These are phyloP conservation scores for Lethenteron reissneri DNA, from an alignment of 2,113 vertebrate genomes.

Conservation along the genomic window DNA sequence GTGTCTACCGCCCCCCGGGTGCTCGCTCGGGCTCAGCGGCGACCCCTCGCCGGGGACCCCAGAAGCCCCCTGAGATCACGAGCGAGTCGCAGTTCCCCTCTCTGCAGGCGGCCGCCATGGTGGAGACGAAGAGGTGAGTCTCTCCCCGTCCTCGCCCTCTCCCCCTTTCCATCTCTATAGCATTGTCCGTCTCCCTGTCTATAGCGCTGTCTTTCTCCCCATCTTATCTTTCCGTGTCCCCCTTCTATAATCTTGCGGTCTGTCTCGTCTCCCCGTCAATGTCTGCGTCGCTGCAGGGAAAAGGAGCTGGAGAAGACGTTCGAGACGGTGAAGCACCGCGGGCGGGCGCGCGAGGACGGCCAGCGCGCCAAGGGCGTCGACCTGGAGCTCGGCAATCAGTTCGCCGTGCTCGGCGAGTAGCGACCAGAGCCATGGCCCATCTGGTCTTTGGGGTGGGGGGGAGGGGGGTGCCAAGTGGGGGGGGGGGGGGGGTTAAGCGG, in stretches of 20 bases:
- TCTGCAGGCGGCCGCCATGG: slow-evolving; percentile 65
- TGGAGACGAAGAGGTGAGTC: slow-evolving; percentile 79
- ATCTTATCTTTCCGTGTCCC: not conserved
- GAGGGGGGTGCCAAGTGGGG: too few species aligned
- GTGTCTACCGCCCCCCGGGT: slow-evolving; percentile 80
- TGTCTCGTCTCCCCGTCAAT: slow-evolving; percentile 42
- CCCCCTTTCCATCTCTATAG: not conserved
- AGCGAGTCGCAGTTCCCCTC: slow-evolving; percentile 84
- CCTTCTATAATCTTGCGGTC: slow-evolving; percentile 12
- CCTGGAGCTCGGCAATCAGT: slow-evolving; percentile 93
- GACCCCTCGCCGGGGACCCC: slow-evolving; percentile 28
- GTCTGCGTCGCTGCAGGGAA: slow-evolving; percentile 38
- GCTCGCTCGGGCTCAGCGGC: slow-evolving; percentile 36
- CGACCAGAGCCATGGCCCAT: too few species aligned
- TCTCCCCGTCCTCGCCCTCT: not conserved
- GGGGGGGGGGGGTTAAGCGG: too few species aligned
- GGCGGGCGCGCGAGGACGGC: slow-evolving; percentile 66
- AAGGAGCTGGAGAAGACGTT: slow-evolving; percentile 98
- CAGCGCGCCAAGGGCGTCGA: slow-evolving; percentile 49
- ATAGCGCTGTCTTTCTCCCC: not conserved
- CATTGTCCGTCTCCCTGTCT: not conserved
- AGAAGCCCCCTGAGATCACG: slow-evolving; percentile 80
- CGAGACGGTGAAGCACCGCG: slow-evolving; percentile 93
- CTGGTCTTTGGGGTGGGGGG: too few species aligned
- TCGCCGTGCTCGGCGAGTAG: slow-evolving; percentile 79